Base-by-base conservation (phyloP, 2,113 vertebrate genomes). In the Cryptotis parvus region DNA sequence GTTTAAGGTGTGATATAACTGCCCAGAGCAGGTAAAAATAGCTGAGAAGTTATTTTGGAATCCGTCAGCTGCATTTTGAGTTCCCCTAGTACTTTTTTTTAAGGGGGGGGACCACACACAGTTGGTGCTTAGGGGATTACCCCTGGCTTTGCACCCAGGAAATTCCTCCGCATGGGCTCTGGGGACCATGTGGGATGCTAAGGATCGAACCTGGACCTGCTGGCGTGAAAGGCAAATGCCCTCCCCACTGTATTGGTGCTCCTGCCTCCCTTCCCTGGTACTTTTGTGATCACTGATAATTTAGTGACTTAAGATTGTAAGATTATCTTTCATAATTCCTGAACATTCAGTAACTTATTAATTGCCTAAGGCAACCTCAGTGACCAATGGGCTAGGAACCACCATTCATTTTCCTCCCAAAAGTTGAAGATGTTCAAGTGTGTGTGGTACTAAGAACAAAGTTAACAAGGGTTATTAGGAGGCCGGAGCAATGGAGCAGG, bases 261-360 rank as follows among this genome's bases (percentile, higher is more conserved):
- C 45, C 14, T 12, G 10, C 45, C 45, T 49, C 45, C 45, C n/a
- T n/a, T 49, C 45, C 45, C 43, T 11, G 11, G 14, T 12, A 49
- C 45, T 49, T 49, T 92, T 84, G 16, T 90, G 37, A 49, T 90
- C 81, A 85, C 61, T 52, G 90, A 83, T 79, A 93, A 72, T 31
- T 84, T 18, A 72, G 24, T 84, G 41, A 89, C 65, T 89, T 89
- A 84, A 87, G 86, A 74, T 14, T 49, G 9, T 49, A 49, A 49
- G 14, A 49, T 94, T 93, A 45, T 89, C 92, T 24, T 81, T 96
- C 37, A 22, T 76, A 72, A 37, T 95, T 92, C 24, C 29, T 72
- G 52, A 89, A 87, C 63, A 80, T 89, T 88, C 73, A 84, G 33
- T 49, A 33, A 74, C 66, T 69, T 95, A 2, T 76, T 70, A 69